These are phyloP conservation scores for Aphidius gifuensis DNA, from an alignment of 1,140 invertebrate species.

Conservation along the genomic window DNA sequence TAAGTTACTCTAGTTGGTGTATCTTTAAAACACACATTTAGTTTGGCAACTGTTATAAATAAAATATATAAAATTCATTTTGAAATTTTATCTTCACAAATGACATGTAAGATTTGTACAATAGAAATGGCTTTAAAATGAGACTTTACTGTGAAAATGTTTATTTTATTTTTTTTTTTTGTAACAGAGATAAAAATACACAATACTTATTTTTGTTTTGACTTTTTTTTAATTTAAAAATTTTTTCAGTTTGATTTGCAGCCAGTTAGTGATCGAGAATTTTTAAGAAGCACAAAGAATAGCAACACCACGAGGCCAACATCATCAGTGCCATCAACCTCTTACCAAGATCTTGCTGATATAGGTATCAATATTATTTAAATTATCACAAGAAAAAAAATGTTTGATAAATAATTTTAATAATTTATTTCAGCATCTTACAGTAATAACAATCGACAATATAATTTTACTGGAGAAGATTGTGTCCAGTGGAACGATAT, in stretches of 20 bases:
- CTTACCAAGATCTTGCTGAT: conserved; percentile 38
- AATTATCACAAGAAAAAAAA: background rate
- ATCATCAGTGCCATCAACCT: conserved; percentile 27
- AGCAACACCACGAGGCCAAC: conserved; percentile 40
- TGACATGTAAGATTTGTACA: background rate
- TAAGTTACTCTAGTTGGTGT: conserved; percentile 30
- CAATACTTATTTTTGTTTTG: conserved; percentile 10
- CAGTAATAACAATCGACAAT: conserved; percentile 24
- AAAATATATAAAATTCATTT: conserved; percentile 8
- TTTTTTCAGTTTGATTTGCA: conserved; percentile 39
- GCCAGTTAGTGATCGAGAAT: conserved; percentile 34
- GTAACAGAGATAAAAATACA: conserved; percentile 5
- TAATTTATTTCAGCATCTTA: conserved; percentile 26
- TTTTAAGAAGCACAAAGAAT: conserved; percentile 35
- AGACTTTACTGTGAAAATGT: background rate
- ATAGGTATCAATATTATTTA: conserved; percentile 31
- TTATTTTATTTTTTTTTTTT: background rate
- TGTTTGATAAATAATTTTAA: conserved; percentile 3
- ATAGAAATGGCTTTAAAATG: conserved; percentile 4
- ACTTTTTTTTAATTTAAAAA: conserved; percentile 25
- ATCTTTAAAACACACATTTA: background rate
- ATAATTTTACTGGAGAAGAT: conserved; percentile 36
- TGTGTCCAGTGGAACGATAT: conserved; percentile 38
- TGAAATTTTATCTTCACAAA: conserved; percentile 18
- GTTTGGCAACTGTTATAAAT: conserved; percentile 15